Conservation (phyloP, 2,797 vertebrate genomes). For the Pteronotus mesoamericanus region DNA sequence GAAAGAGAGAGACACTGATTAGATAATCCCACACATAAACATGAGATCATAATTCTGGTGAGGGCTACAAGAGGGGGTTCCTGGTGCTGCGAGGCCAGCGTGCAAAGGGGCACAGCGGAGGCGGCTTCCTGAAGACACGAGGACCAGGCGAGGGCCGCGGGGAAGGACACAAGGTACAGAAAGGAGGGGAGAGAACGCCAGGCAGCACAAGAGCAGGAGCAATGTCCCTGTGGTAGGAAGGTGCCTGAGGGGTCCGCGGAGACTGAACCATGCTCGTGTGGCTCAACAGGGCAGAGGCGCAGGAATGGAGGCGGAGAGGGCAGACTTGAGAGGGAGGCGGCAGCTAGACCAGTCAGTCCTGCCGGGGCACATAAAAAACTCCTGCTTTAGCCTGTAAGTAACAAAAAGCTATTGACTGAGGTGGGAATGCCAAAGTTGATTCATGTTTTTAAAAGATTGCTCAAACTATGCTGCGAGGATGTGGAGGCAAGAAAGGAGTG, state of each 20-base stretch:
- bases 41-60: background rate
- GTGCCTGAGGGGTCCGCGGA: background rate
- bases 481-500: background rate
- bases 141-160: background rate
- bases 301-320: background rate
- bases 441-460: background rate
- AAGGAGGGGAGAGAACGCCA: no score
- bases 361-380: no score
- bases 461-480: background rate
- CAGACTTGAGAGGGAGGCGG: background rate
- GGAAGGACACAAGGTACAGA: background rate
- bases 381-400: background rate
- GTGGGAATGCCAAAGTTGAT: background rate
- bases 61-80: background rate
- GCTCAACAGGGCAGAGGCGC: background rate
- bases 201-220: background rate
- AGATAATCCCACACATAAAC: background rate
- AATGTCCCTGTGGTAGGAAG: background rate
- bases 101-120: background rate
- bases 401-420: background rate
- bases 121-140: background rate
- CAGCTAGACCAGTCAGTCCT: background rate
- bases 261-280: accelerated
- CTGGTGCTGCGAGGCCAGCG: background rate
- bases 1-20: background rate